Percentiles rank a stretch among this genome's conserved stretches.
Conservation (phyloP, 2,113 vertebrate species). For the Mugil cephalus region DNA sequence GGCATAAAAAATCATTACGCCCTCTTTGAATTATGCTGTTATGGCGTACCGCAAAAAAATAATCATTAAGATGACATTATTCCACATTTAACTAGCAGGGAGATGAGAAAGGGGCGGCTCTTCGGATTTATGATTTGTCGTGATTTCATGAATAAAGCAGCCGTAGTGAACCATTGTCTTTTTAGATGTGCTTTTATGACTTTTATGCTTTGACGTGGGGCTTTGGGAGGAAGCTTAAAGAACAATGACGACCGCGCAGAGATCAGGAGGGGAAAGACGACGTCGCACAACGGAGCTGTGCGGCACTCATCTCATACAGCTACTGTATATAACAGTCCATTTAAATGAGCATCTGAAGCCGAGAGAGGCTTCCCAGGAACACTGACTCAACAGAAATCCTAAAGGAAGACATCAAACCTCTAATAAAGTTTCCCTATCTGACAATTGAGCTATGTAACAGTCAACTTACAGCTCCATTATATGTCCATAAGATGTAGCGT, state of each 20-base stretch:
- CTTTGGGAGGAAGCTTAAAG: conserved; percentile 62
- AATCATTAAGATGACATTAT: conserved; percentile 90
- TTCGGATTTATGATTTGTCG: conserved; percentile 79
- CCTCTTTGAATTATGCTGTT: conserved; percentile 89
- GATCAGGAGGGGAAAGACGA: conserved; percentile 42
- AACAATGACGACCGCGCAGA: conserved; percentile 52
- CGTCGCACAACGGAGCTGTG: conserved; percentile 29
- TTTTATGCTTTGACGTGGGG: conserved; percentile 64
- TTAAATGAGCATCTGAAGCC: conserved; percentile 39
- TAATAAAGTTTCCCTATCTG: conserved; percentile 32
- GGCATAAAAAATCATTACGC: conserved; percentile 99
- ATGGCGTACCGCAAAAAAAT: conserved; percentile 85
- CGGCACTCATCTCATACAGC: conserved; percentile 31
- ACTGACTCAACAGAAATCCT: conserved; percentile 54
- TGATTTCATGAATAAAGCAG: conserved; percentile 64
- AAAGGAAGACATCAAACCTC: conserved; percentile 10
- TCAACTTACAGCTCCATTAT: conserved; percentile 31
- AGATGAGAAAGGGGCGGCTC: conserved; percentile 43
- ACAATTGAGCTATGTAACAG: conserved; percentile 39
- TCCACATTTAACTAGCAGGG: conserved; percentile 84
- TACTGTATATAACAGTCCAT: conserved; percentile 38
- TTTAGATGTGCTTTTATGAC: conserved; percentile 69
- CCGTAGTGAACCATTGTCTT: conserved; percentile 47
- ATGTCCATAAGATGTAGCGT: conserved; percentile 7
- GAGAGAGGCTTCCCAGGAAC: conserved; percentile 31